Conservation (phyloP, 1,140 invertebrate genomes). For the Tetranychus cinnabarinus region DNA sequence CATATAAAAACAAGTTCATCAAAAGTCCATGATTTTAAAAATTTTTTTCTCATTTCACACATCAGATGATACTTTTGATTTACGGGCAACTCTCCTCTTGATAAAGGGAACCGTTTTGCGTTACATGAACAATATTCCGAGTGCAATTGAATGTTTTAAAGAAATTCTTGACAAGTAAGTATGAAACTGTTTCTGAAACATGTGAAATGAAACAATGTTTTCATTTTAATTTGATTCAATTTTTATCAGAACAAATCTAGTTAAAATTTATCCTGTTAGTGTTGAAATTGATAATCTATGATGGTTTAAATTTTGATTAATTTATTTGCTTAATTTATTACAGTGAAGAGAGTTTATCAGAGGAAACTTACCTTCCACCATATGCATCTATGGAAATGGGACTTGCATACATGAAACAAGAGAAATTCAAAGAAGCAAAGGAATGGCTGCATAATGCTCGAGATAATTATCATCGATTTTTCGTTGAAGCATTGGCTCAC, state of each 20-base stretch:
- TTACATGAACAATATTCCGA: conserved; percentile 20
- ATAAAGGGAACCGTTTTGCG: conserved; percentile 57
- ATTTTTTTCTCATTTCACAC: background rate
- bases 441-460: conserved; percentile 53
- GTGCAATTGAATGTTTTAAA: background rate
- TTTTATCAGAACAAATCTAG: too few relatives aligned
- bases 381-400: conserved; percentile 66
- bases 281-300: background rate
- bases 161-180: background rate
- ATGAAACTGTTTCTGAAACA: background rate
- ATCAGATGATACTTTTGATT: background rate
- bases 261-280: too few relatives aligned
- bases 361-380: conserved; percentile 56
- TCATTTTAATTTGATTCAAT: too few relatives aligned
- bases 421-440: conserved; percentile 38
- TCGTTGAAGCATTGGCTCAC: conserved; percentile 8
- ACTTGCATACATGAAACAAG: conserved; percentile 40
- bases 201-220: background rate
- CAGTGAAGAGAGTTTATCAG: too few relatives aligned
- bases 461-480: conserved; percentile 18
- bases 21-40: background rate
- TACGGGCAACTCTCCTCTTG: conserved; percentile 32
- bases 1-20: background rate
- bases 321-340: too few relatives aligned
- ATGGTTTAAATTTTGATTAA: too few relatives aligned